Evolutionary conservation across 2,113 vertebrate species (phyloP), one percentile per base, ranked within the genome.

Genomic region (Tympanuchus pallidicinctus): DNA sequence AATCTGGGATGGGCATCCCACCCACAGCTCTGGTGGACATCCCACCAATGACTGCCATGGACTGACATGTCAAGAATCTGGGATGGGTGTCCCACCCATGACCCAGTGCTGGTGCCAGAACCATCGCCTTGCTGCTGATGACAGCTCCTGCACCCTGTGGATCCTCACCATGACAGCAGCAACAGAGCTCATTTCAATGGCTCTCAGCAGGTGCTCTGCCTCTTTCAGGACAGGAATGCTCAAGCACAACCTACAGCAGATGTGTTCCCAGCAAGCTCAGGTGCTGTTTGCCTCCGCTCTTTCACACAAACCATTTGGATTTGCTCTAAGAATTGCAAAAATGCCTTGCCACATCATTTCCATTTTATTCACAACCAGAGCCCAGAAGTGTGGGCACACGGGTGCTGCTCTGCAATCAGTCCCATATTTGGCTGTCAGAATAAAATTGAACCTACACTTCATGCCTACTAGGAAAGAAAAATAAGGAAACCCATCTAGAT

Each of bases 401-500:
- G 77, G 75, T 1, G 8, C 83, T 67, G 64, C 78, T 66, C 84
- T 72, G 50, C 86, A 79, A 85, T 84, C 66, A 85, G 86, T 67
- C 69, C 86, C 36, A 86, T 89, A 8, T 57, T 90, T 89, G 80
- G 89, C 95, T 82, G 65, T 76, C 91, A 15, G 52, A 81, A 50
- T 47, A 90, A 92, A 76, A 97, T 77, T 93, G 87, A 94, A 45
- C 89, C 77, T 91, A 76, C 86, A 84, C 85, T 93, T 77, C 77
- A 38, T 94, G 84, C 82, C 81, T 85, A 92, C 3, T 43, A 95
- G 74, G 86, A 94, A 96, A 98, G 72, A 92, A 94, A 97, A 91
- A 92, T 88, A 88, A 97, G 93, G 87, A 97, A 97, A 97, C 92
- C 21, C 88, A 67, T 94, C 70, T 64, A 95, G 95, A 97, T 97